Conservation (phyloP, 2,888 invertebrate species). For the Leucophenga montana region DNA sequence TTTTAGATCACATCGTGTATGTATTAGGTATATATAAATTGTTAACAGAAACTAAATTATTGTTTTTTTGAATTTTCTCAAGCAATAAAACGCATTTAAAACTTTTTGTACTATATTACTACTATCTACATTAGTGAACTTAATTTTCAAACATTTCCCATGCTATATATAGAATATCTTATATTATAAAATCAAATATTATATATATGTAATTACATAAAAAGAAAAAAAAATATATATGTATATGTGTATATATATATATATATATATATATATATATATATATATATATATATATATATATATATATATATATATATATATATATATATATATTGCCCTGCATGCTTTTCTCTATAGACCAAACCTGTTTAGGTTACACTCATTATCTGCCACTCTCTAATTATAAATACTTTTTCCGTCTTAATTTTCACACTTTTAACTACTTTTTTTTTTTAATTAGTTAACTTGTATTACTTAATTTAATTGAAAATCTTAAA, state of each 20-base stretch:
- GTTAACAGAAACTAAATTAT: no score
- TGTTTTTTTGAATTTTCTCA: conserved; percentile 6
- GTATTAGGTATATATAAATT: no score
- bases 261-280: conserved; percentile 16
- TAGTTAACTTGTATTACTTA: not conserved
- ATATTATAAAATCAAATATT: conserved; percentile 17
- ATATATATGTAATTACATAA: conserved; percentile 36
- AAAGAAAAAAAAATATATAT: conserved; percentile 20
- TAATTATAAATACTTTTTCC: not conserved
- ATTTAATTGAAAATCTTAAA: conserved; percentile 10
- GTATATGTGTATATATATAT: conserved; percentile 27
- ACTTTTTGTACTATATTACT: not conserved
- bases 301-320: conserved; percentile 14
- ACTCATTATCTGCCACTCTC: conserved; percentile 5
- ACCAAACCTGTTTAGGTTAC: conserved; percentile 15
- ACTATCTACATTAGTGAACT: no score
- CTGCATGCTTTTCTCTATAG: conserved; percentile 42
- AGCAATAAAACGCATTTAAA: conserved; percentile 31
- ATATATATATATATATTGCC: conserved; percentile 15
- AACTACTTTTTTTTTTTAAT: conserved; percentile 14
- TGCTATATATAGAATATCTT: not conserved
- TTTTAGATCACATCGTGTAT: no score
- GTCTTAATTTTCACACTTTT: no score
- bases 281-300: conserved; percentile 35
- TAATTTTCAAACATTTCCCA: no score